Evolutionary conservation across 2,113 vertebrate genomes (phyloP).

Genomic region (Patagioenas fasciata): DNA sequence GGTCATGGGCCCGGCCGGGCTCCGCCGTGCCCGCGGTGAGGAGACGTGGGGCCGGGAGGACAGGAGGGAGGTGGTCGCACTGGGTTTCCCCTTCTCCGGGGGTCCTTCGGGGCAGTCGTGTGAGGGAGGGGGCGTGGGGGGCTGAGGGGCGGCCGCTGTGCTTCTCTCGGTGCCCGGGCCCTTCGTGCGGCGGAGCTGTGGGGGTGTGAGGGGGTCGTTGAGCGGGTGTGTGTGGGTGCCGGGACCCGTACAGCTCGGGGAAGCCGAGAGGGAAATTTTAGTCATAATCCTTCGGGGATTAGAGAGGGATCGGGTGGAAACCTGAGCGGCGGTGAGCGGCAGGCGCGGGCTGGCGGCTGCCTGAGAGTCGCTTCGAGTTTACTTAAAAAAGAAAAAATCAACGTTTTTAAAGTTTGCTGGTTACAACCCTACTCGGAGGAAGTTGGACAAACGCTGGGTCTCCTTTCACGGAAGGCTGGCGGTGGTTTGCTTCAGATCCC

Average conservation of each 20-base stretch:
- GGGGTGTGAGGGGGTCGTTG: neutral
- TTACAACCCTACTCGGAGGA: accelerated
- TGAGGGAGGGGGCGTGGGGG: neutral
- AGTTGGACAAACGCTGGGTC: accelerated
- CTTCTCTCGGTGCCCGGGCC: neutral
- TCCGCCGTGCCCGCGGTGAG: neutral
- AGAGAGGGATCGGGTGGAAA: neutral
- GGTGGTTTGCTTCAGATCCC: accelerated
- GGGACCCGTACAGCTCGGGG: neutral
- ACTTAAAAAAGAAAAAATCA: neutral
- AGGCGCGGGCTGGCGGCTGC: neutral
- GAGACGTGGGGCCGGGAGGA: too few species aligned
- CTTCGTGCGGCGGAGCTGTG: too few species aligned
- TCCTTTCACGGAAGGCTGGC: accelerated
- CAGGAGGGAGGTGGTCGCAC: neutral
- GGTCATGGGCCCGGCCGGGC: neutral
- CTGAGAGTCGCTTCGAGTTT: neutral
- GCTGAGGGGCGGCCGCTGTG: neutral
- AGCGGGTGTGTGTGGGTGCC: neutral
- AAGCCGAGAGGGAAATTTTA: neutral
- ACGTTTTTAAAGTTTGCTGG: neutral
- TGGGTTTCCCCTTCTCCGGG: neutral
- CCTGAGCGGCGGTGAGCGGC: neutral
- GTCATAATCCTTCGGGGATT: neutral
- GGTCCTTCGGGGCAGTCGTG: neutral